Evolutionary conservation across 2,888 invertebrate species (phyloP).

Genomic region (Diarsia mendica): DNA sequence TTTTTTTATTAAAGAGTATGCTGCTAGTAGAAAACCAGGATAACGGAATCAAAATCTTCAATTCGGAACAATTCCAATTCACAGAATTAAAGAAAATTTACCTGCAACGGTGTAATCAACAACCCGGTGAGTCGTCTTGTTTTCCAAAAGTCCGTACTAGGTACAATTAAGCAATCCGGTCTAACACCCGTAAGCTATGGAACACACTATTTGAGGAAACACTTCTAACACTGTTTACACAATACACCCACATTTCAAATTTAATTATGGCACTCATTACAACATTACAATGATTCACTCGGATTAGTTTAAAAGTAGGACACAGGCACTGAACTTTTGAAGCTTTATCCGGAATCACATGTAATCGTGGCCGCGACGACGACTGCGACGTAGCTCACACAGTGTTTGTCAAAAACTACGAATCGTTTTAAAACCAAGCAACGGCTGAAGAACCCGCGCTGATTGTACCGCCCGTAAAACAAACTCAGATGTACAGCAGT

Average conservation of each 20-base stretch:
- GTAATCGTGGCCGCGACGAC: constrained; percentile 18
- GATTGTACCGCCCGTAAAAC: constrained; percentile 61
- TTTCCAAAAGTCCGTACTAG: not conserved
- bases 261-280: constrained; percentile 1
- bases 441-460: constrained; percentile 43
- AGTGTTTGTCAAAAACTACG: constrained; percentile 50
- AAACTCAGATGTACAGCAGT: constrained; percentile 62
- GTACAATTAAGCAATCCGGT: not conserved
- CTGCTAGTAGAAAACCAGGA: too few species aligned
- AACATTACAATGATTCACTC: constrained; percentile 28
- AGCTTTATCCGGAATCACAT: constrained; percentile 3
- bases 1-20: too few species aligned
- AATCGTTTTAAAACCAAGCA: constrained; percentile 41
- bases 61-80: not conserved
- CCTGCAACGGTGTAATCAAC: constrained; percentile 18
- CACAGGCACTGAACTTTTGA: constrained; percentile 1
- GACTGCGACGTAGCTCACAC: constrained; percentile 35
- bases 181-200: not conserved
- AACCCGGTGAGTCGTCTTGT: not conserved
- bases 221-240: constrained; percentile 27
- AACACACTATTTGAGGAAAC: constrained; percentile 2
- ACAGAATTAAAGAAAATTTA: not conserved
- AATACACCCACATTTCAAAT: constrained; percentile 13
- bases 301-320: not conserved
- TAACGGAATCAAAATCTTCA: too few species aligned